Evolutionary conservation across 2,888 invertebrate species (phyloP), one percentile per base, ranked within the genome.

Genomic region (Chelonus formosanus): DNA sequence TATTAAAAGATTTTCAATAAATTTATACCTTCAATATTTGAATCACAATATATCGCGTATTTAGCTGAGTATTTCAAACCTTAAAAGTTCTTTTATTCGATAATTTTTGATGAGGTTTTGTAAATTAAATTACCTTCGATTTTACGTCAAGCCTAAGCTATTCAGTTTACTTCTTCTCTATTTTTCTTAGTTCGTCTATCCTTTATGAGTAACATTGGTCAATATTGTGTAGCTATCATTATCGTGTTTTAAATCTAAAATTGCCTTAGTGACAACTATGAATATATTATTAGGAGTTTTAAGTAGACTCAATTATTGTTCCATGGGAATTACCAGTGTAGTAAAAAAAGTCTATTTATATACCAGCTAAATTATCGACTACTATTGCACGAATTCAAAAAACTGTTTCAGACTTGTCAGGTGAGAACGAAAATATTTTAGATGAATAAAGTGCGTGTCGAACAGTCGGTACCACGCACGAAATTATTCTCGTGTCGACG

Each of bases 401-500:
- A 20, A 20, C 2, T 20, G 20, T 20, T 20, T 20, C 20, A 20
- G 20, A 20, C 20, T 20, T 20, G 20, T 20, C 20, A 20, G 20
- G 20, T 20, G 20, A 20, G 20, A 20, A 20, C 2, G 20, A 20
- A 20, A 20, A 20, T 20, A 20, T 20, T 20, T 20, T 20, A 56
- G 67, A 71, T 70, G 71, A 69, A 64, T 65, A 68, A 68, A 66
- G 54, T 73, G 74, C 71, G 73, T 72, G 73, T 62, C 64, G 47
- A 48, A 6, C 5, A 36, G 36, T 62, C 64, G 71, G 71, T 73
- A 71, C 72, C 74, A 74, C 71, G 67, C 68, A 71, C 71, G 64
- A 69, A 72, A 70, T 63, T 63, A 54, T 58, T 62, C 20, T 20
- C 20, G 20, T 20, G 20, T 20, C 20, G 20, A 20, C 20, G 20